phyloP scores from a whole-genome alignment of 2,888 invertebrate genomes.

The Agrochola circellaris region DNA sequence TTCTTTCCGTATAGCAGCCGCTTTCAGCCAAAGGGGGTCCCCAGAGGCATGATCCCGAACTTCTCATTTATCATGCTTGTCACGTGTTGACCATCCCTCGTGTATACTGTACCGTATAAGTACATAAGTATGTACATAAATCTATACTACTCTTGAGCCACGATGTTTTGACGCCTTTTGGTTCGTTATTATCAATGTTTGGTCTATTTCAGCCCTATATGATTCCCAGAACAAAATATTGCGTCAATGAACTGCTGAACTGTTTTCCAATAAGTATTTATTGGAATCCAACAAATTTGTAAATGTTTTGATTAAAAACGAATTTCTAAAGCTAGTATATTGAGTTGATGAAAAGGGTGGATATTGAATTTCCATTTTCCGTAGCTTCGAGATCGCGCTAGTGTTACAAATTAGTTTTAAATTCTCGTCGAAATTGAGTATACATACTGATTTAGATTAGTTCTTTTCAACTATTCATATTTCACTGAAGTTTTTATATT shows the following conservation, averaged over 20 bases:
- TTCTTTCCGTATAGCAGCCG: slow-evolving; percentile 77
- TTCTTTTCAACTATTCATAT: not conserved
- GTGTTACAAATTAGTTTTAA: slow-evolving; percentile 30
- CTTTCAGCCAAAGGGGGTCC: slow-evolving; percentile 85
- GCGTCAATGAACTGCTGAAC: slow-evolving; percentile 4
- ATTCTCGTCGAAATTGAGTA: slow-evolving; percentile 3
- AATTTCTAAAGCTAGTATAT: slow-evolving; percentile 36
- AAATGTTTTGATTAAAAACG: slow-evolving; percentile 40
- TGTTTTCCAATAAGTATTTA: not conserved
- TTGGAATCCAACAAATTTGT: slow-evolving; percentile 12
- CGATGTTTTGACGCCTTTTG: slow-evolving; percentile 58
- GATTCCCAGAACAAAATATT: not conserved
- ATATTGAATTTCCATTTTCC: slow-evolving; percentile 45
- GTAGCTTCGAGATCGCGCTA: slow-evolving; percentile 13
- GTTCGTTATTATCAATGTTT: slow-evolving; percentile 52
- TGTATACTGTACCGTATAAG: slow-evolving; percentile 83
- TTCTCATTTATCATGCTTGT: slow-evolving; percentile 90
- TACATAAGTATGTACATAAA: slow-evolving; percentile 74
- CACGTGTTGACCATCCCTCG: slow-evolving; percentile 90
- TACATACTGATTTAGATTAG: not conserved
- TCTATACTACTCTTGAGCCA: slow-evolving; percentile 67
- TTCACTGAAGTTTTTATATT: slow-evolving; percentile 12
- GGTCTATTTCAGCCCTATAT: slow-evolving; percentile 15
- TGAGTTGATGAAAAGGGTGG: slow-evolving; percentile 34
- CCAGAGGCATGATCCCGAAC: slow-evolving; percentile 88